Base-by-base conservation (phyloP, 2,113 vertebrate species). In the Tiliqua scincoides region DNA sequence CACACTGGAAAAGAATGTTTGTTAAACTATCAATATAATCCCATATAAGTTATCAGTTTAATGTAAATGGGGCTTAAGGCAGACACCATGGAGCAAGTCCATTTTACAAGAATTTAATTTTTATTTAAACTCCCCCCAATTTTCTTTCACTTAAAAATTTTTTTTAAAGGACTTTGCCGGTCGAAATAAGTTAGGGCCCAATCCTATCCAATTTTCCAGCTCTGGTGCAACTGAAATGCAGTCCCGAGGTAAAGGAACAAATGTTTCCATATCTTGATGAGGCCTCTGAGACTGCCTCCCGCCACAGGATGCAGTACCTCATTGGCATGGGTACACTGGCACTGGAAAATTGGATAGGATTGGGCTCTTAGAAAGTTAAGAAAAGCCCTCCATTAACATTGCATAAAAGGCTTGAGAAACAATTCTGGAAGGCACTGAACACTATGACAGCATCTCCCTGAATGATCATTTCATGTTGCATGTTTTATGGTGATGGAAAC, bases 401-500 rank as follows among this genome's bases (percentile, higher is more conserved):
- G 15, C 62, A n/a, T 63, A 21, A 40, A 79, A 65, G 48, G 43
- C 61, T 80, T 62, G 25, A n/a, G 27, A 37, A 70, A 57, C 25
- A 59, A 83, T 72, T n/a, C 76, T 77, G 62, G 73, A 75, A 5
- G 23, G 35, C 4, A 35, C 70, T 0, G 0, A 85, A 71, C 83
- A 27, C 12, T 71, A 40, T 59, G 54, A 43, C 15, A 30, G 25
- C 25, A 79, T 37, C 78, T 75, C 30, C 35, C 37, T 91, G 62
- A 20, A 25, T 71, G 65, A 40, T 65, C 2, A 70, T 63, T 68
- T 82, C 57, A 85, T 79, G 4, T 30, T 62, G 35, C 12, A 70
- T 88, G 27, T 14, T 0, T 67, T 82, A 95, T 96, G 95, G 89
- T 90, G 93, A 95, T 93, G 91, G 82, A 80, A 93, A 63, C 77